Evolutionary conservation across 2,113 vertebrate species (phyloP), one percentile per base, ranked within the genome.

Genomic region (Motacilla tschutschensis): DNA sequence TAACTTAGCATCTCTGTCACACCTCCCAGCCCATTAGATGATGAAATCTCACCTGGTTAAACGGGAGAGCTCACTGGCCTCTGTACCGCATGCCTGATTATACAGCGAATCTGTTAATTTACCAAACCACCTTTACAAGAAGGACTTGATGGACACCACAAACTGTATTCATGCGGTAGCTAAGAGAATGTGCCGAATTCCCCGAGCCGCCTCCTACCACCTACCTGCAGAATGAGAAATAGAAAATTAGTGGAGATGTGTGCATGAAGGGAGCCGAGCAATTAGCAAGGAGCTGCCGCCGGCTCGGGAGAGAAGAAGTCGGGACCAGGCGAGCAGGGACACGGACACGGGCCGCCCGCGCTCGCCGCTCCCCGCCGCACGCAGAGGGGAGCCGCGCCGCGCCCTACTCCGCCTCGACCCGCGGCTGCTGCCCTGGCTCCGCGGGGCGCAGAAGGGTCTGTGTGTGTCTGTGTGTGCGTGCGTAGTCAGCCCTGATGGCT

Each of bases 181-280:
- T 95, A 98, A 97, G 97, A 97, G 96, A 97, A 98, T 95, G 95
- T 94, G 94, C 97, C 93, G 96, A 98, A 97, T 98, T 98, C 97
- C 97, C 98, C 88, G 95, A 98, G 97, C 97, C 97, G 96, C 93
- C 97, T 96, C 94, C 97, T 95, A 97, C 96, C 96, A 97, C 96
- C 96, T 98, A 97, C 97, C 97, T 96, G 95, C 97, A 95, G 99
- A 99, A 99, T 99, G 97, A 98, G 97, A 99, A 99, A 98, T 98
- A 97, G 97, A 97, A 98, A 99, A 99, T 99, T 99, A 99, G 98
- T 96, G 98, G 95, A 98, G 97, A 97, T 98, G 99, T 99, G 99
- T 96, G 98, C 95, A 97, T 98, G 98, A 98, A 99, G 98, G 96
- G 97, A 96, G 95, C 92, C 93, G 93, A 97, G 97, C 98, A 99